Evolutionary conservation across 64 coral and sea anemone genomes (phyloP), one percentile per base, ranked within the genome.

Genomic region (Pocillopora verrucosa): DNA sequence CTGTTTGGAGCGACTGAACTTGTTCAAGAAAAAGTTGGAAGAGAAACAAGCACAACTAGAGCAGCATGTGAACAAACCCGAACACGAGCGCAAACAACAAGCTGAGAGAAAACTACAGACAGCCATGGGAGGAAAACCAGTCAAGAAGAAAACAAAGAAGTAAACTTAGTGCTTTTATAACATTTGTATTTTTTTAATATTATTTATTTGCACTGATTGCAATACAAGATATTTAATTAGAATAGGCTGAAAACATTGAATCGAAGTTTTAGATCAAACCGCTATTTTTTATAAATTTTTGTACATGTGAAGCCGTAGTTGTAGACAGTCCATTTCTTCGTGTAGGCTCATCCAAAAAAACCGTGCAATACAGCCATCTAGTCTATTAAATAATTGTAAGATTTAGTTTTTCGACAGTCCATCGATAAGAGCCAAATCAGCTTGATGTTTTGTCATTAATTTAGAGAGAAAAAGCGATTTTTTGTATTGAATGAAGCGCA

Each of bases 11-110:
- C 87, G 96, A 35, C 84, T 98, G 16, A 85, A 98, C 34, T 76
- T 98, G 45, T 95, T 98, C 59, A 94, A 92, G 84, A 98, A 90
- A 83, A 91, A 90, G 61, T 84, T 98, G 25, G 93, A 95, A 22
- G 96, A 95, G 37, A 91, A 90, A 34, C 16, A 62, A 26, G 62
- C 65, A 26, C 84, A 95, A 38, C 67, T 93, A 11, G 38, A 96
- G 65, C 78, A 90, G 34, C 86, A 91, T 22, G 77, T 11, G 15
- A 77, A 72, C 58, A 91, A 91, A 74, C 86, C 93, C 15, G 89
- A 82, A 15, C 76, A 68, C 25, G 93, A 92, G 58, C 34, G 70
- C 7, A 83, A 85, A 30, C 89, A 95, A 63, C 93, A 95, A 58
- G 86, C 93, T 1, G 89, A 95, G 60, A 92, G 76, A 62, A 95